These are phyloP conservation scores for Daubentonia madagascariensis DNA, from an alignment of 2,113 vertebrate genomes.

Conservation along the genomic window DNA sequence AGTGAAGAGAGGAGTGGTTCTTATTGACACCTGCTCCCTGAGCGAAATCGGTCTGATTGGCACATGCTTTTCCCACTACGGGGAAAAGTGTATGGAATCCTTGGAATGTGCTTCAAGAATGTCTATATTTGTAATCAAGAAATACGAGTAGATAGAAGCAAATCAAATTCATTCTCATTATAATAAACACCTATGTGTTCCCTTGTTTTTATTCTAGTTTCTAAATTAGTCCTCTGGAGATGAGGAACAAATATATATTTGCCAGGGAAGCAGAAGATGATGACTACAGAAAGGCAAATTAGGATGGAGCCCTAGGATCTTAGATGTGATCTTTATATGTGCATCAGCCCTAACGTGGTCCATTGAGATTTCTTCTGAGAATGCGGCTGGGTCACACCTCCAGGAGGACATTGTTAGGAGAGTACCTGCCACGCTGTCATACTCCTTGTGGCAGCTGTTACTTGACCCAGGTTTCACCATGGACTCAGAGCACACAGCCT, in stretches of 20 bases:
- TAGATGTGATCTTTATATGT: neutral
- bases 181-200: neutral
- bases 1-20: neutral
- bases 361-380: rapidly evolving
- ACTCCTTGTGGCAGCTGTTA: neutral
- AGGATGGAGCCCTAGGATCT: neutral
- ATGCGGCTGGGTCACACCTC: neutral
- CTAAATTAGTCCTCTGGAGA: neutral
- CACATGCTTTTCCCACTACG: rapidly evolving
- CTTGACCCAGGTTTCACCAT: rapidly evolving
- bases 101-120: neutral
- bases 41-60: neutral
- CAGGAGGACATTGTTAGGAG: rapidly evolving
- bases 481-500: too few species aligned
- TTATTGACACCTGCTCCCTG: rapidly evolving
- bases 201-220: neutral
- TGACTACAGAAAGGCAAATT: neutral
- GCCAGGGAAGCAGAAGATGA: neutral
- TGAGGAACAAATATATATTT: neutral
- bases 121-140: neutral
- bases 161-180: neutral
- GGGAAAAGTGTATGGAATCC: too few species aligned
- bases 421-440: rapidly evolving
- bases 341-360: neutral
- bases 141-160: neutral